phyloP scores from a whole-genome alignment of 2,888 invertebrate genomes.

The Himalopsyche anomala region DNA sequence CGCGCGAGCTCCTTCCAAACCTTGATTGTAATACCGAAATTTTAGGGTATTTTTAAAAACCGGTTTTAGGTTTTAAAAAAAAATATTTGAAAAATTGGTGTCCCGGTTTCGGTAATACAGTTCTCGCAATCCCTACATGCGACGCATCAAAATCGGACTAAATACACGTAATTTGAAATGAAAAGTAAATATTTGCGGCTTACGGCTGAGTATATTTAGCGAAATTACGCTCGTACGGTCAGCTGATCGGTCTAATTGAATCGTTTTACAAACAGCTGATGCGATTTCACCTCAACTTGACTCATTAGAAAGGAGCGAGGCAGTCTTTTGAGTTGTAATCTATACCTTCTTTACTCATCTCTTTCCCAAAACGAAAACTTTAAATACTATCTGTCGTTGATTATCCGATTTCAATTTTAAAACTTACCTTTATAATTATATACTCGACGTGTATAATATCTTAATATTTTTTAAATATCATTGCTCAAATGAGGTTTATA shows the following conservation, averaged over 20 bases:
- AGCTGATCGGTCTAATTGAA: conserved; percentile 20
- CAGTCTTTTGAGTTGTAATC: background rate
- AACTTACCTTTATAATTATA: too few species aligned
- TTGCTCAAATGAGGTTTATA: too few species aligned
- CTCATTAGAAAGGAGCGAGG: conserved; percentile 36
- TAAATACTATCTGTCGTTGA: too few species aligned
- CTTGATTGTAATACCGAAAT: too few species aligned
- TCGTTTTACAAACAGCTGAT: conserved; percentile 8
- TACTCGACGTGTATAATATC: too few species aligned
- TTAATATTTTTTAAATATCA: too few species aligned
- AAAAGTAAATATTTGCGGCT: conserved; percentile 30
- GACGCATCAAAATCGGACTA: background rate
- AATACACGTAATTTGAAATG: conserved; percentile 13
- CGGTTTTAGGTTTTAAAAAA: too few species aligned
- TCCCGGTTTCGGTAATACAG: background rate
- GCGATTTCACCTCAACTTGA: conserved; percentile 19
- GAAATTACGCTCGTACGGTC: conserved; percentile 2
- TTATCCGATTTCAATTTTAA: too few species aligned
- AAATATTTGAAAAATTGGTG: too few species aligned
- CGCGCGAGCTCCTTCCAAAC: too few species aligned
- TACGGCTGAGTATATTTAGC: background rate
- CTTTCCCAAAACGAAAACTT: too few species aligned
- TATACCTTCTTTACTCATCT: background rate
- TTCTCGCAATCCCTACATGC: background rate
- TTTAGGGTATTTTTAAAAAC: too few species aligned